Conservation (phyloP, 2,797 vertebrate genomes). For the Myotis planiceps region DNA sequence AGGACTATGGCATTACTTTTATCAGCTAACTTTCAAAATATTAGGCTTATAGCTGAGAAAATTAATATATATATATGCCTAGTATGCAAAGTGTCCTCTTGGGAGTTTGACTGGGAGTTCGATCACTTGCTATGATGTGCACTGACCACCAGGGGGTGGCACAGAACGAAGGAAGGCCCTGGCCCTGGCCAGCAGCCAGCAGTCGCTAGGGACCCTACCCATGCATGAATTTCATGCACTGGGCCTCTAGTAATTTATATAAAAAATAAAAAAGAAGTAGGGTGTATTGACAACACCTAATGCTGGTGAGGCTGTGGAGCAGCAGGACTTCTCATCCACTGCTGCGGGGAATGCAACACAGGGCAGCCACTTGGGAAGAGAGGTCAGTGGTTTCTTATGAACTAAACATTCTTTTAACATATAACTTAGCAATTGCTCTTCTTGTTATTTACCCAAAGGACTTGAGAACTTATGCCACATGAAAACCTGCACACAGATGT, state of each 20-base stretch:
- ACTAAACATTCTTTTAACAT: background rate
- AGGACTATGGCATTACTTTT: background rate
- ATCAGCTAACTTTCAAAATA: background rate
- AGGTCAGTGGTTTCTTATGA: background rate
- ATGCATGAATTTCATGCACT: no score
- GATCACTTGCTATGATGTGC: no score
- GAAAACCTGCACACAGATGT: background rate
- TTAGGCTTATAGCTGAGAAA: background rate
- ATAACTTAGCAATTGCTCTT: background rate
- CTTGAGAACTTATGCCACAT: background rate
- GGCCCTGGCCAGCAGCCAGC: no score
- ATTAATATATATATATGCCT: no score
- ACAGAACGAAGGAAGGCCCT: no score
- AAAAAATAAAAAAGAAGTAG: background rate
- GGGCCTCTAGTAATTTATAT: no score
- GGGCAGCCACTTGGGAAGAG: background rate
- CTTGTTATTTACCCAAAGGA: background rate
- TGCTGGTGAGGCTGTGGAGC: background rate
- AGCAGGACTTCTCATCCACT: background rate
- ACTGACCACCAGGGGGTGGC: no score
- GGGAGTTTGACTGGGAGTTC: no score
- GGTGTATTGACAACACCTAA: background rate
- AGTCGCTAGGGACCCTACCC: no score
- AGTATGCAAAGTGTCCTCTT: no score
- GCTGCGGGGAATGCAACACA: background rate